Evolutionary conservation across 2,113 vertebrate species (phyloP).

Genomic region (Odontophorus gujanensis): DNA sequence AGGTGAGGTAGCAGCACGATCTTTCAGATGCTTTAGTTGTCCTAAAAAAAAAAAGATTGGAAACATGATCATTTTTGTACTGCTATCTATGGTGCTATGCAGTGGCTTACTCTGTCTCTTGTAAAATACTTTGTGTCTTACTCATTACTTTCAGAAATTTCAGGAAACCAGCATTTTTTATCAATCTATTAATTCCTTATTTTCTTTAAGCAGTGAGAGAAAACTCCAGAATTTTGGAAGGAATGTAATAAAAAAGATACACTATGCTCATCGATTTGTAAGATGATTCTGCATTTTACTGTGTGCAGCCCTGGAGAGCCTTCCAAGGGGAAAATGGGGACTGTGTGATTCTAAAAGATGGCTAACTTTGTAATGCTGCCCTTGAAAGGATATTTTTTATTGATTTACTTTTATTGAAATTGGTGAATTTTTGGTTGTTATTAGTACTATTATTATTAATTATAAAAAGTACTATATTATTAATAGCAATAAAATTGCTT

Average conservation of each 20-base stretch:
- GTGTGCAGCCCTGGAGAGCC: background rate
- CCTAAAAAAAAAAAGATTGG: background rate
- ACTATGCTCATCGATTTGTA: background rate
- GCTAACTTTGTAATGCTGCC: background rate
- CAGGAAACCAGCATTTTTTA: background rate
- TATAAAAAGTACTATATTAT: too few relatives aligned
- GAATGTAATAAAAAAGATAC: background rate
- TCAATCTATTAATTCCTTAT: background rate
- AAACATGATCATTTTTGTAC: background rate
- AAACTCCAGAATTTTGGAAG: background rate
- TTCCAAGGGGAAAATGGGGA: background rate
- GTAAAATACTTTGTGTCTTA: background rate
- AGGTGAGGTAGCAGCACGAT: background rate
- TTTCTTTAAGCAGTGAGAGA: background rate
- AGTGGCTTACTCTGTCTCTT: background rate
- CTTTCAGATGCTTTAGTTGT: background rate
- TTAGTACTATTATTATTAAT: too few relatives aligned
- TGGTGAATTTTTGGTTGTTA: background rate
- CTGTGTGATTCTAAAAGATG: background rate
- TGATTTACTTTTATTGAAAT: background rate
- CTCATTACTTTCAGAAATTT: background rate
- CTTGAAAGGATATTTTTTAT: background rate
- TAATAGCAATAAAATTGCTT: background rate
- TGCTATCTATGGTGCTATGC: background rate
- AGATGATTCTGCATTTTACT: background rate